Evolutionary conservation across 2,797 vertebrate genomes (phyloP), one percentile per base, ranked within the genome.

Genomic region (Coilia nasus): DNA sequence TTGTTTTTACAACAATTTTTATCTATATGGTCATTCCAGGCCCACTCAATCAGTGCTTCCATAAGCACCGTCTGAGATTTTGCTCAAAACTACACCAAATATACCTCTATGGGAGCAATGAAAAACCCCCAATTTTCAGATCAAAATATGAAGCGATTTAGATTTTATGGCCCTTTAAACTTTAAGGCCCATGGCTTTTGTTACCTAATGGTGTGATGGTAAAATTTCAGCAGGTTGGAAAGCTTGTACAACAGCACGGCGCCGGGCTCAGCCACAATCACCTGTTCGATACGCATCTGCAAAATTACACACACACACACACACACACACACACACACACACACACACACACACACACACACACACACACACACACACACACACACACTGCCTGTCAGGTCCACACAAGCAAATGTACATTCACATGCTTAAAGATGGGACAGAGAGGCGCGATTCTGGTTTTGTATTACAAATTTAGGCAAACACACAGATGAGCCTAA

Each of bases 221-320:
- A 99, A 92, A 99, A 99, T 91, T 98, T 98, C 1, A 99, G 97
- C 88, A 99, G 96, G 93, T 99, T 99, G 88, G 98, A 99, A 89
- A 99, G 96, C 93, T 99, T 99, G 90, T 99, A 99, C 14, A 99
- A 94, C 81, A 99, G 94, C 84, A 99, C 98, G 15, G 98, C 97
- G 0, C 98, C 98, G 0, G 98, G 98, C 87, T 99, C 98, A 0
- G 98, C 97, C 85, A 99, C 95, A 10, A 99, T 98, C 82, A 99
- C 98, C 92, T 99, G 98, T 83, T 99, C 98, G 88, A 99, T 98
- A 89, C 98, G 96, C 87, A 99, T 97, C 98, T 99, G 91, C 85
- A 90, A 56, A 12, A 88, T 31, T 6, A 64, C 81, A 54, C 17
- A 75, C 21, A 10, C 59, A 50, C n/a, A 47, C 59, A 83, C 31